These are phyloP conservation scores for Spicauda simplicius DNA, from an alignment of 2,888 invertebrate species.

Conservation along the genomic window DNA sequence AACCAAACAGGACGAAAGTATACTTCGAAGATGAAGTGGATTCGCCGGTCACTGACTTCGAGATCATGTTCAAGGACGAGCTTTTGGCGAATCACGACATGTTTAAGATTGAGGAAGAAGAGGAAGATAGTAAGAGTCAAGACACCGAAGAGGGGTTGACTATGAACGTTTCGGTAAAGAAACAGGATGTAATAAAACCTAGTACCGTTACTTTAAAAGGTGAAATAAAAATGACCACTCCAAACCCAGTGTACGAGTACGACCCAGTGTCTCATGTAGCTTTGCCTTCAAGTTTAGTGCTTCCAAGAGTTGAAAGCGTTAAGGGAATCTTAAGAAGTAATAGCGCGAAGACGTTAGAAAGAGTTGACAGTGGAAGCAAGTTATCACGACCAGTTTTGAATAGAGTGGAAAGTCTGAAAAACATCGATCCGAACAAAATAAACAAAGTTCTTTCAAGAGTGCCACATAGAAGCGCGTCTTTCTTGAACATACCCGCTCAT, in stretches of 20 bases:
- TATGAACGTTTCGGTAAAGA: slow-evolving; percentile 72
- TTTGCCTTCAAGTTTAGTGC: slow-evolving; percentile 63
- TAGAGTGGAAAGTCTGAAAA: slow-evolving; percentile 77
- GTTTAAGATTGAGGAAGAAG: slow-evolving; percentile 81
- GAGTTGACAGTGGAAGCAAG: slow-evolving; percentile 65
- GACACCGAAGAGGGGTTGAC: slow-evolving; percentile 75
- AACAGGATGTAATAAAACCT: slow-evolving; percentile 75
- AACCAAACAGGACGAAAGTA: slow-evolving; percentile 76
- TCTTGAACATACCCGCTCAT: slow-evolving; percentile 76
- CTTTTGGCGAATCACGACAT: slow-evolving; percentile 68
- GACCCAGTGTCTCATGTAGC: slow-evolving; percentile 66
- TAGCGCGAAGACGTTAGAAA: slow-evolving; percentile 68
- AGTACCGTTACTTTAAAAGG: slow-evolving; percentile 76
- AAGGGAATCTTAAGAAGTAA: slow-evolving; percentile 76
- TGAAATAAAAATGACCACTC: slow-evolving; percentile 75
- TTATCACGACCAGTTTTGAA: slow-evolving; percentile 59
- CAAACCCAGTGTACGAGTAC: slow-evolving; percentile 68
- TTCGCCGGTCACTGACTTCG: slow-evolving; percentile 79
- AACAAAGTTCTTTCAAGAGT: slow-evolving; percentile 74
- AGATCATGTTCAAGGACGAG: slow-evolving; percentile 84
- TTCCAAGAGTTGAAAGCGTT: slow-evolving; percentile 75
- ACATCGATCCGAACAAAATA: slow-evolving; percentile 70
- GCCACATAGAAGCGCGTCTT: slow-evolving; percentile 79
- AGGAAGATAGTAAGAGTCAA: slow-evolving; percentile 65
- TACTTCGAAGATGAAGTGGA: slow-evolving; percentile 81